Conservation (phyloP, 2,113 vertebrate species). For the Cyphomyrus plagiostoma region DNA sequence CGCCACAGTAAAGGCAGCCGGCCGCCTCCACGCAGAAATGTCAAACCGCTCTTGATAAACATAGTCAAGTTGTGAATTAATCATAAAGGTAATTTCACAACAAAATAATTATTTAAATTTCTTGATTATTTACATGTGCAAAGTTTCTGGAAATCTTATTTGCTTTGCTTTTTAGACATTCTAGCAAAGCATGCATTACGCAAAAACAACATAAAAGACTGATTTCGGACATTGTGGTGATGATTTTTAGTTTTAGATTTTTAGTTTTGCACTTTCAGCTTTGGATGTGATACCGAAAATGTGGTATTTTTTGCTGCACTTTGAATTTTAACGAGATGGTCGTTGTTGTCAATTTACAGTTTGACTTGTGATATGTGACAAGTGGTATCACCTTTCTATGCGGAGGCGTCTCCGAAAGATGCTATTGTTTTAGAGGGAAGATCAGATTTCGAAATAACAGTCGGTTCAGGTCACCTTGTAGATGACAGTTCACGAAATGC, state of each 20-base stretch:
- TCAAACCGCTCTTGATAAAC: constrained; percentile 8
- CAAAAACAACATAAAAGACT: not conserved
- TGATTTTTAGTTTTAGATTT: not conserved
- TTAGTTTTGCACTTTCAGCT: not conserved
- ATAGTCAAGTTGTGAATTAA: not conserved
- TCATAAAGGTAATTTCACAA: not conserved
- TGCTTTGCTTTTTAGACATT: not conserved
- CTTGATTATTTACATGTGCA: not conserved
- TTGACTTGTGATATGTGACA: not conserved
- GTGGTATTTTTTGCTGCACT: not conserved
- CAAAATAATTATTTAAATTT: not conserved
- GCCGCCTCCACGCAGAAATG: not conserved
- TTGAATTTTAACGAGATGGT: not conserved
- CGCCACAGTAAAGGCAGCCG: not conserved
- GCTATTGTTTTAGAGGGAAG: not conserved
- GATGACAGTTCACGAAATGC: not conserved
- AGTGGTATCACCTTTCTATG: not conserved
- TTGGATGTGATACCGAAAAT: not conserved
- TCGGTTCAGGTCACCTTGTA: not conserved
- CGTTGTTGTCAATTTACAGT: not conserved
- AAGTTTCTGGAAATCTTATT: not conserved
- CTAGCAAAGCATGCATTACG: not conserved
- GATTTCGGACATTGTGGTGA: not conserved
- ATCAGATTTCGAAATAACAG: constrained; percentile 7
- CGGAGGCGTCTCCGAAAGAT: not conserved